Percentiles rank a stretch among this genome's conserved stretches.
Evolutionary conservation across 37 sponge, comb jelly and placozoan genomes (phyloP).

Genomic region (Amphimedon queenslandica): DNA sequence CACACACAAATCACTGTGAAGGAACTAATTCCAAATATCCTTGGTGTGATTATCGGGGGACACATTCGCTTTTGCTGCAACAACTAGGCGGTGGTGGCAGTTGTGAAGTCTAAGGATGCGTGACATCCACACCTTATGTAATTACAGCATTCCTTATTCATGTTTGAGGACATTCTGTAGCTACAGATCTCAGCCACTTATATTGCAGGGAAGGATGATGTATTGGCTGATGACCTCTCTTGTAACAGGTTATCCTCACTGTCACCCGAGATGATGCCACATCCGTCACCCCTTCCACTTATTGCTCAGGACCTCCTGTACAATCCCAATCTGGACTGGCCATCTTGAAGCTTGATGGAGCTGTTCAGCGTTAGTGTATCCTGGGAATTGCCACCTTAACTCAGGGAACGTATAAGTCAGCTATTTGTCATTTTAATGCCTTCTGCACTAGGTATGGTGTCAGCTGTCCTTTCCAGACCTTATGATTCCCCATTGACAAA

Average conservation of each 20-base stretch:
- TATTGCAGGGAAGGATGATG: conserved; percentile 17
- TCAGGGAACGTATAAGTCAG: conserved; percentile 16
- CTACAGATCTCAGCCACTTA: neutral
- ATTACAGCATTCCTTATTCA: conserved; percentile 24
- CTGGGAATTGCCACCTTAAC: conserved; percentile 46
- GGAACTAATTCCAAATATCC: conserved; percentile 26
- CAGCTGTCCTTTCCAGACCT: too few relatives aligned
- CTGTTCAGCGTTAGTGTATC: conserved; percentile 25
- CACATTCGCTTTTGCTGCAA: conserved; percentile 20
- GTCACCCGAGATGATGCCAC: neutral
- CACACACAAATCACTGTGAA: conserved; percentile 16
- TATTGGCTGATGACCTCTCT: conserved; percentile 30
- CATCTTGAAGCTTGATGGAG: conserved; percentile 28
- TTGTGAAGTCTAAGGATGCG: conserved; percentile 7
- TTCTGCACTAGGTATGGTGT: conserved; percentile 34
- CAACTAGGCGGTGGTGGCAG: conserved; percentile 36
- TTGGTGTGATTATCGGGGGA: conserved; percentile 25
- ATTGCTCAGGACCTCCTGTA: neutral
- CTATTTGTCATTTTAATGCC: conserved; percentile 5
- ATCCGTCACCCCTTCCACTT: neutral
- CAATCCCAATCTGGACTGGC: conserved; percentile 45
- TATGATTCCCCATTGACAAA: too few relatives aligned
- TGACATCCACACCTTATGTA: conserved; percentile 36
- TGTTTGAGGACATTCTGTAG: conserved; percentile 19
- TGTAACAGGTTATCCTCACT: neutral